A percentile compares a stretch with the other conserved stretches of the same genome.
These are phyloP conservation scores for Cheilinus undulatus DNA, from an alignment of 2,113 vertebrate species.

Conservation along the genomic window DNA sequence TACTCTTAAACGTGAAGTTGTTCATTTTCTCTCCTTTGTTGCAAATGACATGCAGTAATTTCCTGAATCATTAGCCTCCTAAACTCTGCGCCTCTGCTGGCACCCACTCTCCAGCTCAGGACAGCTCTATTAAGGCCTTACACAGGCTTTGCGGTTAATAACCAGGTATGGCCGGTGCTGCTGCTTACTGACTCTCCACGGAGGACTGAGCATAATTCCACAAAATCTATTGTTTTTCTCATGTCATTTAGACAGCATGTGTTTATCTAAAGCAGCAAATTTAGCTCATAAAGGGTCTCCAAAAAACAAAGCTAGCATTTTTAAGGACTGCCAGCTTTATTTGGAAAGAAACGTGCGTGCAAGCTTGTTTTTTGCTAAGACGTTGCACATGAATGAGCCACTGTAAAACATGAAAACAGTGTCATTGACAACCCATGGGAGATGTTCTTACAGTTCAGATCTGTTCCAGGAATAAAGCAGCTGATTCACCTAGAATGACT, in stretches of 20 bases:
- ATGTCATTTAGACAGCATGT: conserved; percentile 16
- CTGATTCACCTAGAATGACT: neutral
- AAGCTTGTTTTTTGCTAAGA: conserved; percentile 22
- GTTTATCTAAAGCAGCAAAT: conserved; percentile 17
- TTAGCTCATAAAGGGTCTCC: conserved; percentile 19
- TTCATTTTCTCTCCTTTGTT: conserved; percentile 23
- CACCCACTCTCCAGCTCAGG: conserved; percentile 19
- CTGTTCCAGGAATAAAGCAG: conserved; percentile 5
- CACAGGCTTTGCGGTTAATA: conserved; percentile 49
- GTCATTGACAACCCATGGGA: conserved; percentile 10
- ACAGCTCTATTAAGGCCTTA: conserved; percentile 27
- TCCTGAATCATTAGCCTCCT: conserved; percentile 33
- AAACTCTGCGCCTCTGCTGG: conserved; percentile 17
- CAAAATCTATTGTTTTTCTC: conserved; percentile 7
- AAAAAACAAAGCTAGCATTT: conserved; percentile 7
- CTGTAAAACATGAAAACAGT: conserved; percentile 7
- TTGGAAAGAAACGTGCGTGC: conserved; percentile 14
- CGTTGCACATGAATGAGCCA: conserved; percentile 12
- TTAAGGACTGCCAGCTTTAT: conserved; percentile 21
- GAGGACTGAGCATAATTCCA: conserved; percentile 1
- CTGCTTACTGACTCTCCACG: conserved; percentile 7
- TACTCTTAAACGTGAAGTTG: conserved; percentile 1
- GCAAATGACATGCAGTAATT: conserved; percentile 32
- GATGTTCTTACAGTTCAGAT: neutral
- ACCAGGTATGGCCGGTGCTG: conserved; percentile 20